phyloP scores from a whole-genome alignment of 2,888 invertebrate species.

The Vannuccia rotundouncinata region DNA sequence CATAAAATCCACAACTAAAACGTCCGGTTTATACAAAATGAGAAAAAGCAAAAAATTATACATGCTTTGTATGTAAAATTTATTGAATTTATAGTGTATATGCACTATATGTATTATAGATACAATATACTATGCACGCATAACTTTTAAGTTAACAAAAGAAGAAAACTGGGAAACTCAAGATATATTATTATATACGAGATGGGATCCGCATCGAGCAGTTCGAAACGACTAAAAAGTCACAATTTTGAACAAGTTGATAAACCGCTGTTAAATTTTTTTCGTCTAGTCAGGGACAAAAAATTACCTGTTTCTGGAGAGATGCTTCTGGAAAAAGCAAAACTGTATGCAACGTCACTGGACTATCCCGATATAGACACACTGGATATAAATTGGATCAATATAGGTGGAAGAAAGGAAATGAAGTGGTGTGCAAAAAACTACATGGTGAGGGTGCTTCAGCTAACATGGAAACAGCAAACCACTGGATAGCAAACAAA shows the following conservation, averaged over 20 bases:
- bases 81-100: no score
- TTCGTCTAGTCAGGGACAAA: background rate
- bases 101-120: no score
- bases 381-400: slow-evolving; percentile 2
- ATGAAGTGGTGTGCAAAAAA: slow-evolving; percentile 12
- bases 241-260: slow-evolving; percentile 21
- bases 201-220: slow-evolving; percentile 8
- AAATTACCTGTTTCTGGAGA: background rate
- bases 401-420: slow-evolving; percentile 4
- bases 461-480: slow-evolving; percentile 14
- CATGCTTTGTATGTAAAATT: no score
- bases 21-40: no score
- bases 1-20: no score
- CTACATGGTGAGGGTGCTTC: slow-evolving; percentile 19
- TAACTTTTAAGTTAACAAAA: no score
- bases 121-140: no score
- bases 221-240: slow-evolving; percentile 3
- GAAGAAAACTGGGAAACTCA: no score
- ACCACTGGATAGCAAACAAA: slow-evolving; percentile 16
- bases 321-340: slow-evolving; percentile 26
- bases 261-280: slow-evolving; percentile 8
- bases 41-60: no score
- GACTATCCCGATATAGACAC: background rate
- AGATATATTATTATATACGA: no score
- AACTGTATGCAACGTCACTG: slow-evolving; percentile 15